Base-by-base conservation (phyloP, 2,888 invertebrate species). In the Mythimna albipuncta region DNA sequence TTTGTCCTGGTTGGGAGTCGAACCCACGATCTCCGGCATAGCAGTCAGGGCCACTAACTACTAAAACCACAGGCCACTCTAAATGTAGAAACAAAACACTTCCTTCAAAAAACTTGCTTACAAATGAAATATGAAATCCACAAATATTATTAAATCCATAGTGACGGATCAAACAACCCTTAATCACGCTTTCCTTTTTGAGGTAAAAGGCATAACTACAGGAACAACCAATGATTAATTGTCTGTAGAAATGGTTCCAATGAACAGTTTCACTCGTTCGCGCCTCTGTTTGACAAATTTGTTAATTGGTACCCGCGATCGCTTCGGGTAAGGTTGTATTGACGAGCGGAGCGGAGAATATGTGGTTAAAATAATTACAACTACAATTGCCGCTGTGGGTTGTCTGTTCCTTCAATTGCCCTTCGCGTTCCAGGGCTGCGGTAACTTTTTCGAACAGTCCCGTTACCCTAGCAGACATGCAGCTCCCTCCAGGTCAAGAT, bases 221-320 rank as follows among this genome's bases (percentile, higher is more conserved):
- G 84, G 78, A 75, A 77, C 82, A 71, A 70, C 76, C 80, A 75
- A 80, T 85, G 83, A 89, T 87, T 87, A 87, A 74, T 74, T 74
- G 66, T 88, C 88, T 88, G 86, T 83, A 82, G 81, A 79, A 86
- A 85, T 86, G 80, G 82, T 83, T 84, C 63, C 84, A 80, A 85
- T 84, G 85, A 83, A 85, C 87, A 81, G 81, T 83, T 81, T 85
- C 82, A 80, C 77, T 69, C 74, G 75, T 80, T 83, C 79, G 64
- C 80, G 84, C 81, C 77, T 82, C 87, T 89, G 88, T 91, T 91
- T 91, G 90, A 90, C 90, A 91, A 91, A 91, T 90, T 87, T 82
- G 87, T 88, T 91, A 89, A 89, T 89, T 89, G 85, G 85, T 83
- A 81, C 84, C 79, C 82, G 79, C 79, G 78, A 83, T 83, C 82